Base-by-base conservation (phyloP, 2,113 vertebrate genomes). In the Chaenogobius annularis region DNA sequence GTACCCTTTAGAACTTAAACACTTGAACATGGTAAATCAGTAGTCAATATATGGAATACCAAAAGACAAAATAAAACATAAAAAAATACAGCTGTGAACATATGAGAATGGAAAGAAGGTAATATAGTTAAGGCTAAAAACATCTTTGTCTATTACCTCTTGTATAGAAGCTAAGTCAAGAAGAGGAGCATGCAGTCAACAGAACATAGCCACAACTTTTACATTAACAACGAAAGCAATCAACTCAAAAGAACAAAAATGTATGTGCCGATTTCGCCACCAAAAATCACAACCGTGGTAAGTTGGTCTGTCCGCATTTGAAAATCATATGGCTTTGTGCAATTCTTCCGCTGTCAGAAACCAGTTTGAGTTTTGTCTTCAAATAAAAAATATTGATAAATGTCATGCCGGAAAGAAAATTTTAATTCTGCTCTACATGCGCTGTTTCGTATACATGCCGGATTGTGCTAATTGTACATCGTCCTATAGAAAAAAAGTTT, bases 401-500 rank as follows among this genome's bases (percentile, higher is more conserved):
- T 94, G 93, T 92, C 96, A 97, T 98, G 96, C 96, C 95, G 88
- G 79, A 89, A 89, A 89, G 88, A 94, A 89, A 86, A 81, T 73
- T 89, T 86, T 89, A 89, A 94, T 91, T 94, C 91, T 92, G 91
- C 91, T 94, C 92, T 91, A 94, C 97, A 98, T 98, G 97, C 97
- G 92, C 84, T 93, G 93, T 93, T 91, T 90, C 89, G 87, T 89
- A 61, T 61, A 94, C 96, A 94, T 95, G 96, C 95, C 95, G 85
- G 75, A 91, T 88, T 91, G 87, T 93, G 89, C 85, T 94, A 93
- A 91, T 92, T 83, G 85, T 89, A 92, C 90, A 91, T 81, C 75
- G 76, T 90, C 85, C 92, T 91, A 87, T 88, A 90, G 87, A 69
- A 77, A 69, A 70, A 89, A 80, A 83, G 86, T 68, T 90, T 81